These are phyloP conservation scores for Coleophora flavipennella DNA, from an alignment of 2,888 invertebrate species.

Conservation along the genomic window DNA sequence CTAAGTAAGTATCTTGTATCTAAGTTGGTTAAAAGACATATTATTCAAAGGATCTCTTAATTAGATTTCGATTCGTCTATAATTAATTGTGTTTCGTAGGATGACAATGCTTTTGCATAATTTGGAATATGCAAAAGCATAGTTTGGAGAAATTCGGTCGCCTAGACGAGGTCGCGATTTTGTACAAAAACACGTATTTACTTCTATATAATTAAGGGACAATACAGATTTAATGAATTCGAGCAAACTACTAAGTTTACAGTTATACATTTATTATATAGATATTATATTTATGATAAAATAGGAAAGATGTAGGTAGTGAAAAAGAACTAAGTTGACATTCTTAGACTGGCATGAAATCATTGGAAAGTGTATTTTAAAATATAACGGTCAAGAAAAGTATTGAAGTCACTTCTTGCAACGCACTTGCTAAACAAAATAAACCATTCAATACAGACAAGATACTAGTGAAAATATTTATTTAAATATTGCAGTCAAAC, in stretches of 20 bases:
- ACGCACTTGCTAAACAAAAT: constrained; percentile 15
- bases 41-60: too few species aligned
- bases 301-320: constrained; percentile 44
- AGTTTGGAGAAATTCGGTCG: constrained; percentile 59
- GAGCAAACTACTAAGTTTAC: constrained; percentile 65
- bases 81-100: constrained; percentile 20
- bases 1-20: too few species aligned
- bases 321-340: constrained; percentile 53
- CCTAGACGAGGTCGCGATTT: constrained; percentile 69
- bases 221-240: constrained; percentile 61
- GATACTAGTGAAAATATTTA: constrained; percentile 33
- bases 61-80: background rate
- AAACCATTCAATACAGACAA: constrained; percentile 50
- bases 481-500: constrained; percentile 43
- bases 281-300: constrained; percentile 51
- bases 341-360: constrained; percentile 49
- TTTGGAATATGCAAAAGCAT: too few species aligned
- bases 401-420: too few species aligned
- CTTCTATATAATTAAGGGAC: constrained; percentile 56
- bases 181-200: constrained; percentile 66
- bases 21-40: too few species aligned
- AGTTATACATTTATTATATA: constrained; percentile 68
- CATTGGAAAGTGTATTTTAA: constrained; percentile 9
- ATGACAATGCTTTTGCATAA: too few species aligned
- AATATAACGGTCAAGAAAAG: too few species aligned